These are phyloP conservation scores for Hypsopygia costalis DNA, from an alignment of 2,888 invertebrate genomes.

Conservation along the genomic window DNA sequence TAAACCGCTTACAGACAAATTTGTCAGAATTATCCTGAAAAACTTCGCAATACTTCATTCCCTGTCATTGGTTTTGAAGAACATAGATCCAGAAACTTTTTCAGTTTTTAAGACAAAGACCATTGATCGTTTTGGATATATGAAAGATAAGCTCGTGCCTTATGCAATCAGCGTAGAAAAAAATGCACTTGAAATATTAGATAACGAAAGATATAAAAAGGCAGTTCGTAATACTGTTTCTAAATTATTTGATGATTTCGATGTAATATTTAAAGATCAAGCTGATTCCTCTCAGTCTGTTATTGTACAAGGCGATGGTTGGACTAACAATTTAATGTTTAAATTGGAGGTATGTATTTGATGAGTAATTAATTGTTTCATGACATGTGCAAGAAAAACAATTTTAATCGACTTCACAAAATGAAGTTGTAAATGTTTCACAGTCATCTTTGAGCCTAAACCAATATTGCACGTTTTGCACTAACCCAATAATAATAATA, in stretches of 20 bases:
- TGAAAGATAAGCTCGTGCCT: background rate
- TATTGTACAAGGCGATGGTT: conserved; percentile 44
- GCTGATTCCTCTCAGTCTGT: conserved; percentile 23
- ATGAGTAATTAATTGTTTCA: no score
- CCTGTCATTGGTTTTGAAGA: conserved; percentile 39
- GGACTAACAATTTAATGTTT: conserved; percentile 49
- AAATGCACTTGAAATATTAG: conserved; percentile 17
- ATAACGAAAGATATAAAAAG: conserved; percentile 26
- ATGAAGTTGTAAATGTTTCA: no score
- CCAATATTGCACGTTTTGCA: no score
- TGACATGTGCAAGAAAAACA: no score
- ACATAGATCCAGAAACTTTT: conserved; percentile 28
- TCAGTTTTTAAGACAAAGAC: background rate
- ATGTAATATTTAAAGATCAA: conserved; percentile 20
- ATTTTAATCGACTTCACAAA: no score
- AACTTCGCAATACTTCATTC: conserved; percentile 44
- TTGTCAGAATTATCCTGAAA: conserved; percentile 33
- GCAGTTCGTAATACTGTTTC: conserved; percentile 20
- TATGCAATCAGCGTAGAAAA: background rate
- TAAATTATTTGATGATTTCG: conserved; percentile 1
- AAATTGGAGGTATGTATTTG: conserved; percentile 28
- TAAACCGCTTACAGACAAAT: conserved; percentile 29
- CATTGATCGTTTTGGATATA: background rate
- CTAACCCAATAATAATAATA: no score
- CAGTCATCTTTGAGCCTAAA: no score